Percentiles rank a stretch among this genome's conserved stretches.
Evolutionary conservation across 2,888 invertebrate genomes (phyloP).

Genomic region (Drosophila pegasa): DNA sequence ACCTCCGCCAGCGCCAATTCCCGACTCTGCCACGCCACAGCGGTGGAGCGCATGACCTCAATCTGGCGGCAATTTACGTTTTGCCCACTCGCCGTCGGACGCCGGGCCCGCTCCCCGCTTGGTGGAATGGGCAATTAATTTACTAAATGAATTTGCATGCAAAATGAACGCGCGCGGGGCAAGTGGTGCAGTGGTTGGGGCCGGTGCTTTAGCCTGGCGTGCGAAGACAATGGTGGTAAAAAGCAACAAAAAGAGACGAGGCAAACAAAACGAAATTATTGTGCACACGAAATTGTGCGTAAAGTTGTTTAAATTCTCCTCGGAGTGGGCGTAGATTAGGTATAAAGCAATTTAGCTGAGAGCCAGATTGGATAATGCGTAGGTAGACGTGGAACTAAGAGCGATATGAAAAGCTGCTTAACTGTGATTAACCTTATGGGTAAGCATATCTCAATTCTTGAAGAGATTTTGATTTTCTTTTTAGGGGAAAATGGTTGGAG

Average conservation of each 20-base stretch:
- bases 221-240: conserved; percentile 22
- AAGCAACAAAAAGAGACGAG: not conserved
- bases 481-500: too few species aligned
- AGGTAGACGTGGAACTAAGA: conserved; percentile 28
- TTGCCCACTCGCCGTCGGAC: conserved; percentile 27
- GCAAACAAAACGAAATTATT: conserved; percentile 51
- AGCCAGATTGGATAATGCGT: conserved; percentile 11
- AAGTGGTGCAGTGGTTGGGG: not conserved
- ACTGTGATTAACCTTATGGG: conserved; percentile 5
- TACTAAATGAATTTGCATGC: conserved; percentile 80
- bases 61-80: conserved; percentile 61
- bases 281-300: conserved; percentile 67
- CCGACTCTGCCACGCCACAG: conserved; percentile 45
- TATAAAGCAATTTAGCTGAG: conserved; percentile 2
- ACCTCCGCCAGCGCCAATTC: conserved; percentile 39
- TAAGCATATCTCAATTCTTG: not conserved
- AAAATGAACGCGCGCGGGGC: conserved; percentile 47
- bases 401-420: conserved; percentile 3
- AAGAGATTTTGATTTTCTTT: not conserved
- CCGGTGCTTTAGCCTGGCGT: conserved; percentile 14
- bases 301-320: conserved; percentile 17
- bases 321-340: conserved; percentile 24
- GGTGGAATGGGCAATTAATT: conserved; percentile 76
- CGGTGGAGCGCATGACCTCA: conserved; percentile 72
- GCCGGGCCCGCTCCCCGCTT: not conserved